Evolutionary conservation across 2,797 vertebrate species (phyloP), one percentile per base, ranked within the genome.

Genomic region (Anguilla marmorata): DNA sequence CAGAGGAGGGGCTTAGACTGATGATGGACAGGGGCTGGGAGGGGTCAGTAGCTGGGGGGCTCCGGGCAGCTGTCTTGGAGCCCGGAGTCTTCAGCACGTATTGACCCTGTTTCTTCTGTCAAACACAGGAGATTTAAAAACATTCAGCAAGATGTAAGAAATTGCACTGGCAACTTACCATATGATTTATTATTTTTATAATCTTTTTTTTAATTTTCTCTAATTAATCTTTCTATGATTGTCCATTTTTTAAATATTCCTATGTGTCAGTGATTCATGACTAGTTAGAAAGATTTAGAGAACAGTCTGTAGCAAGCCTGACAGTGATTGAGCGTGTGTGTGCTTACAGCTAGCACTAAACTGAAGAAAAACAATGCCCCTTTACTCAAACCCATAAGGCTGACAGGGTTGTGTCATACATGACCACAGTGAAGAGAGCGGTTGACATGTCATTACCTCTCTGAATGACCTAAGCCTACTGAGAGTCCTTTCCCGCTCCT

Each of bases 401-500:
- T 84, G 45, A 52, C 5, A 27, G 80, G 14, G 50, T 54, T 30
- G 82, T 52, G 45, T n/a, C 80, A 50, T 50, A 21, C 1, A 48
- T 19, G 45, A 27, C 86, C 52, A 58, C 72, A 82, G 56, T 85
- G 86, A 27, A 69, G 24, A 85, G 58, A 82, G 66, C n/a, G 37
- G 54, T 30, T 50, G 41, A n/a, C 86, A 76, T 86, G 86, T 86
- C 80, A 85, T 85, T 95, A 97, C 98, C 96, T 98, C 97, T 94
- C 96, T 98, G 94, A 97, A 99, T 66, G 96, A 95, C 92, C 97
- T 96, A 89, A 99, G 94, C 91, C 98, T 96, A 74, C 95, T 97
- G 91, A 99, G 96, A 0, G 98, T 98, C 94, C 97, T 99, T 92
- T 98, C 97, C 84, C 97, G 95, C 93, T 99, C 97, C 88, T 95